Evolutionary conservation across 2,113 vertebrate genomes (phyloP).

Genomic region (Pedionomus torquatus): DNA sequence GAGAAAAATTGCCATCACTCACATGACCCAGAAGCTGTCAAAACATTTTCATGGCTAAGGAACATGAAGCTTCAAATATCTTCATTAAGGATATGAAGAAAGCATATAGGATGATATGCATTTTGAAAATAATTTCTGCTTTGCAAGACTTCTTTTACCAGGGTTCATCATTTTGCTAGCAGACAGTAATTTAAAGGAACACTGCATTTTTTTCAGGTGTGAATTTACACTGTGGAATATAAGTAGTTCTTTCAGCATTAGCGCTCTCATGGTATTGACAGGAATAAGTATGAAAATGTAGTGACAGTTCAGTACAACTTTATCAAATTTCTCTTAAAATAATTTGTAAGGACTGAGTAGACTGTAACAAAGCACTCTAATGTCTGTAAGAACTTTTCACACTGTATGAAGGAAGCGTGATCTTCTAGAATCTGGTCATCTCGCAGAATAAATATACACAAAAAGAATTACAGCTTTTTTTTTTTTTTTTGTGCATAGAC

Average conservation of each 20-base stretch:
- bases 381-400: not conserved
- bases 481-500: not conserved
- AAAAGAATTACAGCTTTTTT: not conserved
- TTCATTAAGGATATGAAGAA: not conserved
- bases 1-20: not conserved
- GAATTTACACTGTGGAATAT: not conserved
- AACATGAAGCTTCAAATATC: not conserved
- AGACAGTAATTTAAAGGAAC: not conserved
- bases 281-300: not conserved
- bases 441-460: not conserved
- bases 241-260: not conserved
- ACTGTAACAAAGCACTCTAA: not conserved
- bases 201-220: not conserved
- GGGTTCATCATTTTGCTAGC: not conserved
- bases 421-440: not conserved
- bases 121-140: not conserved
- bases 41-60: not conserved
- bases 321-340: not conserved
- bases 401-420: not conserved
- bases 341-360: not conserved
- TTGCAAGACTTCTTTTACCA: not conserved
- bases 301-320: not conserved
- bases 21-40: not conserved
- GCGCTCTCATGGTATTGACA: not conserved
- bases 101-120: accelerated